Evolutionary conservation across 2,888 invertebrate genomes (phyloP), one percentile per base, ranked within the genome.

Genomic region (Luffia ferchaultella): DNA sequence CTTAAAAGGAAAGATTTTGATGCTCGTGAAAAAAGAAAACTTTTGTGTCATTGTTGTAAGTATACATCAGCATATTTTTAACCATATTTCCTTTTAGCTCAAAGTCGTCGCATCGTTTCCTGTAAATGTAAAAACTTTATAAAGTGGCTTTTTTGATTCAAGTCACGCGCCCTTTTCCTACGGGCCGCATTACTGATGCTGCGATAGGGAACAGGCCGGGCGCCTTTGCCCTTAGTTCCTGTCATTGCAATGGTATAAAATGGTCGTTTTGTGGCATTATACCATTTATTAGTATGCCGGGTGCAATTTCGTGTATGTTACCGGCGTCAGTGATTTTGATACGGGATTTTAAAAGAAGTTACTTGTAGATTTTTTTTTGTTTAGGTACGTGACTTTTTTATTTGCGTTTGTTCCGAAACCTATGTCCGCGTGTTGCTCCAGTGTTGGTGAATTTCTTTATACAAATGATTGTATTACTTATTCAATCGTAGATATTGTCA

Each of bases 91-190:
- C n/a, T n/a, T n/a, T n/a, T n/a, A n/a, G n/a, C n/a, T n/a, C n/a
- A n/a, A 30, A 30, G 3, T 30, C 30, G 12, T 7, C 12, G 12
- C 30, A 30, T 3, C 30, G 30, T 30, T 30, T 30, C 30, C 30
- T 7, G 30, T 30, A 12, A 7, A n/a, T n/a, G n/a, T n/a, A n/a
- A n/a, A n/a, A n/a, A n/a, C n/a, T 30, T 30, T 30, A 30, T 30
- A 7, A 30, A 30, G 30, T 30, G 30, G 30, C 12, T 30, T 30
- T 30, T 30, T 30, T 51, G 52, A 76, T 75, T 73, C 80, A 53
- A 60, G 69, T 79, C 80, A 78, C 80, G 76, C 67, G 67, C 30
- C 30, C 30, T 12, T 61, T 67, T 75, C 74, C 73, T 73, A 63
- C 68, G 76, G 76, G 78, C 76, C 76, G 72, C 70, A 50, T 41